Evolutionary conservation across 2,797 vertebrate species (phyloP).

Genomic region (Malacoraja senta): DNA sequence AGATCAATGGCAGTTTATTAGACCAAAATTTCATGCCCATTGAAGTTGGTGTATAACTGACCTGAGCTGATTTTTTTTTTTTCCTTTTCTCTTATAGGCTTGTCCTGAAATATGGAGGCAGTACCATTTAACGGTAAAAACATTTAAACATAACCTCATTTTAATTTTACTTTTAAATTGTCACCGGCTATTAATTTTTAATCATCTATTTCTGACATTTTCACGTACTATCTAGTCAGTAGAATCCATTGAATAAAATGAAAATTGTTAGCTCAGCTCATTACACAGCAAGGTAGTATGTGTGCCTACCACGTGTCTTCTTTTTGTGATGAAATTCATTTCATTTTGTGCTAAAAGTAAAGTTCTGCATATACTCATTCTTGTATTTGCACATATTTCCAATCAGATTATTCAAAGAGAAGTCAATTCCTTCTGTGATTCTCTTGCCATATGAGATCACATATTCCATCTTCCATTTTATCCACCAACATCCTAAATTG

Average conservation of each 20-base stretch:
- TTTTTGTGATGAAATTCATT: neutral
- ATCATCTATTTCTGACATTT: neutral
- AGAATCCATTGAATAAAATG: constrained; percentile 7
- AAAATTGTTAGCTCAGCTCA: neutral
- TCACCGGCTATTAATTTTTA: neutral
- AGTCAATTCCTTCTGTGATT: neutral
- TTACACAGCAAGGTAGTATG: neutral
- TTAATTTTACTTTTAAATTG: neutral
- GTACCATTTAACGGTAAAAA: constrained; percentile 87
- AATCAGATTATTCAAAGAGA: constrained; percentile 8
- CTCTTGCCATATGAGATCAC: neutral
- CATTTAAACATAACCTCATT: neutral
- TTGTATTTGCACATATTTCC: neutral
- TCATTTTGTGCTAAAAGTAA: neutral
- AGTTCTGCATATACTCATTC: neutral
- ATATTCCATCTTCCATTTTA: neutral
- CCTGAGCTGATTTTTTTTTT: constrained; percentile 71
- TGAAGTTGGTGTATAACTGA: constrained; percentile 74
- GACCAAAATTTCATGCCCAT: constrained; percentile 74
- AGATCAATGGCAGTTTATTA: constrained; percentile 69
- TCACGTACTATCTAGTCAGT: neutral
- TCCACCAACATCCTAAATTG: neutral
- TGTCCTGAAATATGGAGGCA: constrained; percentile 98
- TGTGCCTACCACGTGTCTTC: neutral
- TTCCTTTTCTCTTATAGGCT: constrained; percentile 68